phyloP scores from a whole-genome alignment of 1,140 invertebrate species.

The Doryteuthis pealeii region DNA sequence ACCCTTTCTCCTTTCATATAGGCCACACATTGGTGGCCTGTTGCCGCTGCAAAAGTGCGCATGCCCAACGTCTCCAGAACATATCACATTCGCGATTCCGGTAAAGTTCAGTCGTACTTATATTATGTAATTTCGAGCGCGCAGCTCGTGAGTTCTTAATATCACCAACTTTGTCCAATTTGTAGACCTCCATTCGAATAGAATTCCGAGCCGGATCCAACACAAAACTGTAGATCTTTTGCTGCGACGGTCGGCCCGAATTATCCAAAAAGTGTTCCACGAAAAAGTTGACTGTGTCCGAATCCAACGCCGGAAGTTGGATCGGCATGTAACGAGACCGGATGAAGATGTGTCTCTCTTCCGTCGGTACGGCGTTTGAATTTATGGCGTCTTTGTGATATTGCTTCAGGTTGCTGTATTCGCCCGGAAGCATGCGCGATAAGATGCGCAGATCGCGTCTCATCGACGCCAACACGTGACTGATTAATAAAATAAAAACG shows the following conservation, averaged over 20 bases:
- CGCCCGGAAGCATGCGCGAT: not conserved
- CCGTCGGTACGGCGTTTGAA: not conserved
- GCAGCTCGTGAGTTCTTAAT: not conserved
- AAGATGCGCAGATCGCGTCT: constrained; percentile 1
- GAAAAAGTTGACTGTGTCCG: not conserved
- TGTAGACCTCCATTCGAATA: constrained; percentile 4
- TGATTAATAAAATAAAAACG: not conserved
- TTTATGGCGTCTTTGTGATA: not conserved
- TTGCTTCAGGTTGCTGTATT: constrained; percentile 9
- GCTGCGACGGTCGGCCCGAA: not conserved
- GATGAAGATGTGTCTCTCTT: not conserved
- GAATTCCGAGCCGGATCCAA: not conserved
- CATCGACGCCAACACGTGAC: not conserved
- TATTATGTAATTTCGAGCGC: not conserved
- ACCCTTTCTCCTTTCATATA: constrained; percentile 1
- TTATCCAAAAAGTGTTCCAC: constrained; percentile 9
- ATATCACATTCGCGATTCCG: not conserved
- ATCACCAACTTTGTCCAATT: not conserved
- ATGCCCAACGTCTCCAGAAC: constrained; percentile 7
- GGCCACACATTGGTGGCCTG: not conserved
- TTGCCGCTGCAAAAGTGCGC: constrained; percentile 7
- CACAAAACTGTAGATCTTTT: constrained; percentile 9
- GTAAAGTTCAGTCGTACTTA: not conserved
- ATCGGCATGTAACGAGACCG: not conserved
- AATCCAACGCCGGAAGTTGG: not conserved